Evolutionary conservation across 2,113 vertebrate genomes (phyloP).

Genomic region (Pterocles gutturalis): DNA sequence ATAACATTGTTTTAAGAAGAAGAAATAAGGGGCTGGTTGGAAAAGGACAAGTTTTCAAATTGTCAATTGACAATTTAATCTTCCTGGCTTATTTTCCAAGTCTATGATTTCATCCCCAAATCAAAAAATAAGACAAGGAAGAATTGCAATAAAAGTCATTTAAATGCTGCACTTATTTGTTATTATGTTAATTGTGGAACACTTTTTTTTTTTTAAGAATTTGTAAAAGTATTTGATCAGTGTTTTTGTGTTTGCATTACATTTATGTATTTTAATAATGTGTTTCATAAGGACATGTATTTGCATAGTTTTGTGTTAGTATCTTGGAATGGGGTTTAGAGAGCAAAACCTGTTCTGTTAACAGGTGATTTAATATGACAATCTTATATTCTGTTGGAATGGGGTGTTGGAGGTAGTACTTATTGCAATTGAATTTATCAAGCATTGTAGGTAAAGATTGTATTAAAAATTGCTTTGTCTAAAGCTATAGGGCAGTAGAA

Average conservation of each 20-base stretch:
- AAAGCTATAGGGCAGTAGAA: neutral
- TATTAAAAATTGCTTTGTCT: neutral
- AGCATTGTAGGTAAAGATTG: neutral
- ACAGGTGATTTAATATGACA: neutral
- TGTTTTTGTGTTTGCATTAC: neutral
- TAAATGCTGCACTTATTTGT: neutral
- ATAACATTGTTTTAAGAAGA: neutral
- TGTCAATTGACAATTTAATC: neutral
- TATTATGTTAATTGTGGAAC: neutral
- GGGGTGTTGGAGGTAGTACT: neutral
- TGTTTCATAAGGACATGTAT: neutral
- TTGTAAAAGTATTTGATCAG: neutral
- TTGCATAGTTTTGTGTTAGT: neutral
- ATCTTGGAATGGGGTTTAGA: neutral
- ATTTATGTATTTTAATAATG: neutral
- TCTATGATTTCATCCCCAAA: neutral
- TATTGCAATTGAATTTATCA: neutral
- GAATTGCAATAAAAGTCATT: neutral
- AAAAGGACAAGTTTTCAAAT: neutral
- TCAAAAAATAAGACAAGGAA: neutral
- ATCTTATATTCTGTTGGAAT: neutral
- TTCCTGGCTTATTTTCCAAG: neutral
- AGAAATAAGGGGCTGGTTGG: neutral
- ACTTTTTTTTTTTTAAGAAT: neutral
- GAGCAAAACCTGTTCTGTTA: neutral